Base-by-base conservation (phyloP, 2,113 vertebrate species). In the Colaptes auratus region DNA sequence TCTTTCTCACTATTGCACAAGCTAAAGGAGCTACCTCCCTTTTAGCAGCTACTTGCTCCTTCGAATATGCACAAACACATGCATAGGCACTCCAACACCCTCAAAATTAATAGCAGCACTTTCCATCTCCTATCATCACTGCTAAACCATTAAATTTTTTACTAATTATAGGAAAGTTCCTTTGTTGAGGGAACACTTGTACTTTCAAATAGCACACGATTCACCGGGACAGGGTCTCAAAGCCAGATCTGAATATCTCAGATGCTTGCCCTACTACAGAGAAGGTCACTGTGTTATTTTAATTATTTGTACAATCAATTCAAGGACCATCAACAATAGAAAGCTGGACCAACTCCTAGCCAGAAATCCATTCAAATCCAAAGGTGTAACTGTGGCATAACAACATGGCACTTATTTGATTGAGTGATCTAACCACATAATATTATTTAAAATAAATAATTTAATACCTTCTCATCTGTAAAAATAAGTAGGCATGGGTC, bases 1-100 rank as follows among this genome's bases (percentile, higher is more conserved):
- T 86, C 28, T 82, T 78, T 84, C 71, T 93, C 75, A 46, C 84
- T 66, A 52, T 9, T 76, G 80, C 77, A 86, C 18, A 65, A 89
- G 61, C 71, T 93, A 83, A 64, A 67, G 70, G 16, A 83, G 15
- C 33, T 44, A 50, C 7, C 4, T 71, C 28, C 35, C 8, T 67
- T 71, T 91, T 17, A 86, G 39, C 27, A 83, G 28, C 10, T 35
- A 30, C 27, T 60, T 19, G 42, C 70, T 70, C 23, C 78, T 78
- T 80, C 39, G 64, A 50, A 78, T 64, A 58, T 10, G 20, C 13
- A 39, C 10, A 33, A 72, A 85, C 10, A 50, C 15, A 61, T 5
- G 17, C 8, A 70, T 17, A 27, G 0, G 0, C 5, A 59, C 19
- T 72, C 20, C 33, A 90, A 52, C 14, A 72, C 2, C 14, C n/a